phyloP scores from a whole-genome alignment of 1,140 invertebrate genomes.

The Archegozetes longisetosus region DNA sequence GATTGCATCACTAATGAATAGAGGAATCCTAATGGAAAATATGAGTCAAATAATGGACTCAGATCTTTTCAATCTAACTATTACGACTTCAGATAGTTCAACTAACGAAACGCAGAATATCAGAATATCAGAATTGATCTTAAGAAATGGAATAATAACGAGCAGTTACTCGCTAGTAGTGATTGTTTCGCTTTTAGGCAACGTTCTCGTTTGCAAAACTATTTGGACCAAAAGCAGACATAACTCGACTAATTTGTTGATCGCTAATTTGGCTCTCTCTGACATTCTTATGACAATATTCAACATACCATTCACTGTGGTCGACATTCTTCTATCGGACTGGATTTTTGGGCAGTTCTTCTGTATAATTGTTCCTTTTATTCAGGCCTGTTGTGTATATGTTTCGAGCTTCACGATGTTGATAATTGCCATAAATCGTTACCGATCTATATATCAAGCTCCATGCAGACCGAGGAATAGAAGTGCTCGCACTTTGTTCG shows the following conservation, averaged over 20 bases:
- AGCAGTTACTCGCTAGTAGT: not conserved
- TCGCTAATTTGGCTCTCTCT: constrained; percentile 63
- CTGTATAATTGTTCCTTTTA: constrained; percentile 35
- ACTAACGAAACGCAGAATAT: not conserved
- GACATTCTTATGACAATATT: constrained; percentile 68
- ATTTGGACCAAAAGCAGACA: not conserved
- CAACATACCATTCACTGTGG: constrained; percentile 53
- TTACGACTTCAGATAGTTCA: no score
- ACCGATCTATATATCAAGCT: constrained; percentile 28
- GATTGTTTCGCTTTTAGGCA: not conserved
- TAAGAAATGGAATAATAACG: not conserved
- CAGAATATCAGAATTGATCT: not conserved
- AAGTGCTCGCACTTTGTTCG: not conserved
- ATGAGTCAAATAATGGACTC: no score
- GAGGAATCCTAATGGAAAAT: no score
- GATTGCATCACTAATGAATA: no score
- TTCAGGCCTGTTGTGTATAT: constrained; percentile 29
- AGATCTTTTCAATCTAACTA: no score
- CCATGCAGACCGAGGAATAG: not conserved
- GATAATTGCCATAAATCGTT: constrained; percentile 36
- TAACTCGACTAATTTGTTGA: constrained; percentile 56
- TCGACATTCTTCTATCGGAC: constrained; percentile 25
- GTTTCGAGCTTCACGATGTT: constrained; percentile 38
- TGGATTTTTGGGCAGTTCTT: constrained; percentile 34
- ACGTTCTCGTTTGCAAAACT: not conserved